Evolutionary conservation across 2,113 vertebrate species (phyloP), one percentile per base, ranked within the genome.

Genomic region (Merops nubicus): DNA sequence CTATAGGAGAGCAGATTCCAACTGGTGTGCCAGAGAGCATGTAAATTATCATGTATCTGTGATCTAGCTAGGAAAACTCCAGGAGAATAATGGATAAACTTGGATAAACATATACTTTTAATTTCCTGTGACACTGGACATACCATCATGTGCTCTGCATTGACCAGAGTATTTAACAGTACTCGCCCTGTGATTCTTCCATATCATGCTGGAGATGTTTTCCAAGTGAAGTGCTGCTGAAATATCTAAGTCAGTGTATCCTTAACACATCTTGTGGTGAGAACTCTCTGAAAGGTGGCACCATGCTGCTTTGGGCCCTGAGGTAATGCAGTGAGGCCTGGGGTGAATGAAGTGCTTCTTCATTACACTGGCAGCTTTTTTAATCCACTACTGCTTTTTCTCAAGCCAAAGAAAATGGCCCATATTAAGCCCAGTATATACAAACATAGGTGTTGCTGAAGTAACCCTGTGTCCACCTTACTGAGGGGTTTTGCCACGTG

Each of bases 121-220:
- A 16, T 12, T 74, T 54, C 12, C 60, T 62, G 15, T 38, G 26
- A 18, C 22, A 47, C 8, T 19, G 33, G 23, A 68, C 29, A 17
- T 22, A 57, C 14, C 7, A n/a, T 38, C 15, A 5, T 0, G 1
- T 73, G 48, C 20, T 76, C 33, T 29, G 10, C 2, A 2, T 1
- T 85, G 79, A 40, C 29, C 43, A 33, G 22, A 48, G 7, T 29
- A 72, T 80, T 47, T 59, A 34, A 11, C 7, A 65, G 40, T 12
- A 9, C 12, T 64, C 11, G 9, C 1, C 1, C 34, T 56, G 20
- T 63, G 43, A 19, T 56, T 68, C 47, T 9, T 88, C 43, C 15
- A 6, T 42, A 22, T 11, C 23, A 8, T 10, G 51, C 63, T 17
- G 19, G 57, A 74, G 84, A 34, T 33, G 8, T 54, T 85, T 74